Base-by-base conservation (phyloP, 2,113 vertebrate genomes). In the Ceyx cyanopectus region DNA sequence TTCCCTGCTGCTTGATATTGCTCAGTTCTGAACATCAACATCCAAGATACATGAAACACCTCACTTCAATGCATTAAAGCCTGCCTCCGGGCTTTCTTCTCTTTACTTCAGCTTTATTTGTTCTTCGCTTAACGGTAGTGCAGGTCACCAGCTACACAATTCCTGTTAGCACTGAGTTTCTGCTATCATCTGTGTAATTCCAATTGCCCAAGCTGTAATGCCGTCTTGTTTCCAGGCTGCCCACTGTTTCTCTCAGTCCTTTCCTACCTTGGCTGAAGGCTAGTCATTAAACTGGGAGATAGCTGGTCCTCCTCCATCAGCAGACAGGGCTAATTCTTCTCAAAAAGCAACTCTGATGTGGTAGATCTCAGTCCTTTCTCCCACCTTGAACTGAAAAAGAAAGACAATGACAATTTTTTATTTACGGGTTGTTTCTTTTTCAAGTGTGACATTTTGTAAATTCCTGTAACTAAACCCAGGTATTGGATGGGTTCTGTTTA, bases 1-100 rank as follows among this genome's bases (percentile, higher is more conserved):
- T 79, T 54, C 65, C 46, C 51, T 0, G 0, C 26, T 3, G 12
- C 34, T 78, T 68, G 26, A 40, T 89, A 89, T 68, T 5, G 1
- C 23, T 75, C 45, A 53, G 23, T 7, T 63, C 61, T 84, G 74
- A 79, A 63, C 2, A 2, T 18, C 72, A 27, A 34, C 2, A 1
- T 29, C 57, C 48, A 63, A 57, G 50, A 12, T 40, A 67, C 61
- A 14, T 72, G 34, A 85, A 89, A 68, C 53, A 29, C 11, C 19
- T 27, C 7, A 29, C 32, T 83, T 78, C 9, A 58, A 1, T 37
- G 21, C 20, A 85, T 73, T 46, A 58, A 77, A 58, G 8, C 14
- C 30, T 68, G 30, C 79, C 88, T 88, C 41, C 12, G 14, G 41
- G 43, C 17, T 54, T 83, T 54, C 51, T 92, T 77, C 21, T 66